Evolutionary conservation across 2,113 vertebrate genomes (phyloP), one percentile per base, ranked within the genome.

Genomic region (Sphyrna mokarran): DNA sequence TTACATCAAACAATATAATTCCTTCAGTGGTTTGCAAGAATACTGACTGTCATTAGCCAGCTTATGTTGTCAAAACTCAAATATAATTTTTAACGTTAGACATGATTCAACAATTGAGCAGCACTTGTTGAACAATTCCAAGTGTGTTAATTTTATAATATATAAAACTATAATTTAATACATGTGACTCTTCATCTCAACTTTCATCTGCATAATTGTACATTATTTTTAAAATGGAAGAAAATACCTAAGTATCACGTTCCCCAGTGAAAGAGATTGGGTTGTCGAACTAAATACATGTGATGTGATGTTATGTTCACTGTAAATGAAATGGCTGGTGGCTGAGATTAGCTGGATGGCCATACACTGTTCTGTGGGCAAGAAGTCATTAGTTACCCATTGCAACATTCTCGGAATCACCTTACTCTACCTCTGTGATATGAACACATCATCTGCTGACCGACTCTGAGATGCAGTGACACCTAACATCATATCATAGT

Each of bases 401-500:
- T 66, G 37, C 97, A 97, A 97, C 96, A 96, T 97, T 97, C 97
- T 97, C 97, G 96, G 97, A 97, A 97, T 97, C 96, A 96, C 96
- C 96, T 96, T 96, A 97, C 96, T 96, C 97, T 97, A 97, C 97
- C 97, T 97, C 96, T 97, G 97, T 96, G 96, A 97, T 96, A 96
- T 97, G 96, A 95, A 95, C 63, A 72, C 94, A 96, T 63, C 80
- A n/a, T 54, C 96, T 97, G 97, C 97, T 98, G 98, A 98, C 97
- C 97, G 97, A 97, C 96, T 97, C 96, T 96, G 97, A 97, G 66
- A 72, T 37, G 54, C 83, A 97, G 96, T 91, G 98, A 98, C 97
- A 98, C 97, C 97, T 98, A 98, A 97, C 97, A 97, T 97, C 96
- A 97, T 97, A 97, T 97, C 97, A 96, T 97, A 96, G 96, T 83